Base-by-base conservation (phyloP, 2,888 invertebrate species). In the Hedya salicella region DNA sequence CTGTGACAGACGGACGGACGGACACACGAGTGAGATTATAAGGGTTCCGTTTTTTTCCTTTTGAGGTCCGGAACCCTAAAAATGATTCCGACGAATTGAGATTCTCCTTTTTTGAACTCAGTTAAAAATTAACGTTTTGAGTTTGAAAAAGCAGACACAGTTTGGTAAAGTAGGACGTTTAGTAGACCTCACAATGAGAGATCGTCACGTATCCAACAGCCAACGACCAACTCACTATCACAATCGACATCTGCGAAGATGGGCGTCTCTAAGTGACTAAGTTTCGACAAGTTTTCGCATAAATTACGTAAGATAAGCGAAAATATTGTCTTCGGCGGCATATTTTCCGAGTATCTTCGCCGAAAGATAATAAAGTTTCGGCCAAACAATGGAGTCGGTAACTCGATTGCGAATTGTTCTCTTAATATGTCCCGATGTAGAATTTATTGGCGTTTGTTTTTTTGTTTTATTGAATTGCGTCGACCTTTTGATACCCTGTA, bases 261-360 rank as follows among this genome's bases (percentile, higher is more conserved):
- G 84, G 86, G 83, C 86, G 61, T 81, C 77, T 77, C 79, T 82
- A 85, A 87, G 85, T 86, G 88, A 85, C 81, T 82, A 84, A 87
- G 79, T 87, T 87, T 81, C 78, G 75, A 76, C 78, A 89, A 91
- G 83, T 91, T 91, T 82, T 79, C 88, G 84, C 89, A 91, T 91
- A 91, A 92, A 92, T 92, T 91, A 90, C 80, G 68, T 67, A 57
- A 84, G 91, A 90, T 91, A 92, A 91, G 85, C 86, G 87, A 88
- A 91, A 91, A 91, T 91, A 91, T 91, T 91, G 91, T 91, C 89
- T 88, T 86, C 84, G 71, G 75, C 71, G 83, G 82, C 88, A 91
- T 90, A 90, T 89, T 91, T 91, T 86, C 83, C 75, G 69, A 79
- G 82, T 82, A 82, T 79, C 81, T 81, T 69, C 67, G 73, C 70